These are phyloP conservation scores for Aspidiotus destructor DNA, from an alignment of 2,888 invertebrate species.

Conservation along the genomic window DNA sequence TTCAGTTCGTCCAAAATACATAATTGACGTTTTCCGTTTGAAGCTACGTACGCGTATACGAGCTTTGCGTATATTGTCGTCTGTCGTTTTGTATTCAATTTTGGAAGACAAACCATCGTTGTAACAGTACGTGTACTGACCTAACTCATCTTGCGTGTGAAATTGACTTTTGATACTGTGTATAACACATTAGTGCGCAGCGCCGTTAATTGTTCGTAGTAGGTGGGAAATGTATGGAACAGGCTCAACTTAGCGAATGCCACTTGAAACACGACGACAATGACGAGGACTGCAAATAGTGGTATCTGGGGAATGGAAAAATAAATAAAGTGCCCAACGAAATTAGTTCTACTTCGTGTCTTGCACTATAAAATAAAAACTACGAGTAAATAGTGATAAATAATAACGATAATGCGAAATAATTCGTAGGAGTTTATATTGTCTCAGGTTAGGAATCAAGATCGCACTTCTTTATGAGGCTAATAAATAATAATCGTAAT, in stretches of 20 bases:
- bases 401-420: no score
- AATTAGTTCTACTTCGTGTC: no score
- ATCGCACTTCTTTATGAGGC: no score
- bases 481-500: no score
- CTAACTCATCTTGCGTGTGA: slow-evolving; percentile 42
- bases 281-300: not conserved
- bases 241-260: slow-evolving; percentile 28
- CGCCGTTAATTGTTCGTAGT: slow-evolving; percentile 28
- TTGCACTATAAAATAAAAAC: no score
- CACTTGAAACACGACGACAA: not conserved
- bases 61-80: slow-evolving; percentile 44
- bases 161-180: slow-evolving; percentile 36
- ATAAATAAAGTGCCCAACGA: no score
- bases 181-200: slow-evolving; percentile 23
- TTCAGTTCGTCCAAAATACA: slow-evolving; percentile 43
- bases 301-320: not conserved
- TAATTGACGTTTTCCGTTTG: slow-evolving; percentile 44
- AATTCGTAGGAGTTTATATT: no score
- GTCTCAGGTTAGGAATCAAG: no score
- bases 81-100: slow-evolving; percentile 42
- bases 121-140: slow-evolving; percentile 45
- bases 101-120: slow-evolving; percentile 39
- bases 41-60: slow-evolving; percentile 45
- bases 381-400: no score
- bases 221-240: slow-evolving; percentile 29